Conservation (phyloP, 2,888 invertebrate genomes). For the Keiferia lycopersicella region DNA sequence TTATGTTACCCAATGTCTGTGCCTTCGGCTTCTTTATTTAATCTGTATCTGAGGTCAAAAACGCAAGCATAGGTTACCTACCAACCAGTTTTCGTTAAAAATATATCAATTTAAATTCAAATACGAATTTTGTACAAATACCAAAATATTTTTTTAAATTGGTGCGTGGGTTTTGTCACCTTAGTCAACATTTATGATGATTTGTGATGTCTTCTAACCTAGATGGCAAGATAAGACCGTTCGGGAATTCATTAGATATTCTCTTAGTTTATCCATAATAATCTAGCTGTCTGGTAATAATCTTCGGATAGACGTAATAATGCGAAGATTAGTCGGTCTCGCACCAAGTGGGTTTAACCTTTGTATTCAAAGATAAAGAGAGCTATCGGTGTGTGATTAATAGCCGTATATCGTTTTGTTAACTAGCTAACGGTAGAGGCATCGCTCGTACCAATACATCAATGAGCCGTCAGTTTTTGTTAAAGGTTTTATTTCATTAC, state of each 20-base stretch:
- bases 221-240: conserved; percentile 1
- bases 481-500: conserved; percentile 28
- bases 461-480: conserved; percentile 73
- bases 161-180: conserved; percentile 22
- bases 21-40: conserved; percentile 40
- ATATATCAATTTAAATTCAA: conserved; percentile 24
- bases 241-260: conserved; percentile 12
- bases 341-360: conserved; percentile 27
- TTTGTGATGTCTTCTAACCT: conserved; percentile 16
- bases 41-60: conserved; percentile 28
- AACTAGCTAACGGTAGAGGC: conserved; percentile 67
- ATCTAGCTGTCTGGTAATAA: conserved; percentile 4
- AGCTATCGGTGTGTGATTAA: conserved; percentile 59
- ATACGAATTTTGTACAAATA: conserved; percentile 13
- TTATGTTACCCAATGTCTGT: conserved; percentile 47
- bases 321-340: conserved; percentile 18
- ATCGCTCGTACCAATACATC: conserved; percentile 69
- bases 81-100: conserved; percentile 19
- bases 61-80: conserved; percentile 25
- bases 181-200: conserved; percentile 16
- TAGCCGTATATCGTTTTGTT: conserved; percentile 64
- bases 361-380: conserved; percentile 49
- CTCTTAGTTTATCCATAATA: conserved; percentile 3
- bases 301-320: conserved; percentile 15
- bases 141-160: conserved; percentile 1